Percentiles rank a stretch among this genome's conserved stretches.
phyloP scores from a whole-genome alignment of 2,888 invertebrate species.

The Amiota minor region DNA sequence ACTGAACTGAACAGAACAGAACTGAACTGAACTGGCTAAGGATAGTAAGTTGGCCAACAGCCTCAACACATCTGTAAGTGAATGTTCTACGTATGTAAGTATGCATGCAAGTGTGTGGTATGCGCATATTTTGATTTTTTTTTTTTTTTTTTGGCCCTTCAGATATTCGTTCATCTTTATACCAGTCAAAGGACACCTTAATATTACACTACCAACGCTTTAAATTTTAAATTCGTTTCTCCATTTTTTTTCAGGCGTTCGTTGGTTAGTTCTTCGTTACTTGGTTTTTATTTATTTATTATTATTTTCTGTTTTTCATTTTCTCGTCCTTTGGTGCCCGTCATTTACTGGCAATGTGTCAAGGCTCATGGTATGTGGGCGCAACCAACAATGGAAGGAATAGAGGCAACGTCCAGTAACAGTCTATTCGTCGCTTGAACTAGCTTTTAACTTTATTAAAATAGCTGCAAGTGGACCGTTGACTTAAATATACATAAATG shows the following conservation, averaged over 20 bases:
- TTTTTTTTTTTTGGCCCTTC: no score
- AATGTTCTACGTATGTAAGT: no score
- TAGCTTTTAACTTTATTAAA: slow-evolving; percentile 61
- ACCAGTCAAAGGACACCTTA: no score
- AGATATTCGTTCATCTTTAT: no score
- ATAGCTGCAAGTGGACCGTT: slow-evolving; percentile 45
- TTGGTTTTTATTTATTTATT: background rate
- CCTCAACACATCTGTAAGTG: no score
- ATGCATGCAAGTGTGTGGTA: no score
- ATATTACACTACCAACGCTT: no score
- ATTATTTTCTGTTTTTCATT: background rate
- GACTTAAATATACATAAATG: slow-evolving; percentile 21
- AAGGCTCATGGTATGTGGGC: slow-evolving; percentile 33
- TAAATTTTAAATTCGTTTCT: background rate
- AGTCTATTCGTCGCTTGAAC: slow-evolving; percentile 33
- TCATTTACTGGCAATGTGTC: slow-evolving; percentile 48
- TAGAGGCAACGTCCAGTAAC: background rate
- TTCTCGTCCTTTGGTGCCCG: background rate
- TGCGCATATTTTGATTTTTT: no score
- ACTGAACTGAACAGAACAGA: no score
- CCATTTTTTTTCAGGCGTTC: background rate
- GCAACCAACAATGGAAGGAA: background rate
- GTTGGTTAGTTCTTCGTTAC: background rate
- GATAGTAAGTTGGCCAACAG: no score
- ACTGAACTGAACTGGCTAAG: no score